Percentiles rank a stretch among this genome's conserved stretches.
phyloP scores from a whole-genome alignment of 2,797 vertebrate species.

The Ptychobarbus kaznakovi region DNA sequence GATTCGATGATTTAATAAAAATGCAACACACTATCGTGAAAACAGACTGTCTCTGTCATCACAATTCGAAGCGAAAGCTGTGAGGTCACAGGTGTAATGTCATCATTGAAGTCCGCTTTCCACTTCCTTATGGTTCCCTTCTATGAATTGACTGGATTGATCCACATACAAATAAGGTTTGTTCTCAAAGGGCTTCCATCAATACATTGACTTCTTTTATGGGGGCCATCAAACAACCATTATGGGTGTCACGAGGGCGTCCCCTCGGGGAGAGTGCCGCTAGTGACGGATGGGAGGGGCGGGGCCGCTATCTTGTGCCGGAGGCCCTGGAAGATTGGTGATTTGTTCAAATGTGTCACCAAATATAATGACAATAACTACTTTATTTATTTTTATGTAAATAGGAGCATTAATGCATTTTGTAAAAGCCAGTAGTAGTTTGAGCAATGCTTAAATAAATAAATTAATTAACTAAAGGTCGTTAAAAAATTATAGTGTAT shows the following conservation, averaged over 20 bases:
- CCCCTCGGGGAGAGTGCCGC: slow-evolving; percentile 76
- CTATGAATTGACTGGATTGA: slow-evolving; percentile 89
- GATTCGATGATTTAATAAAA: slow-evolving; percentile 79
- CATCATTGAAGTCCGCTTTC: slow-evolving; percentile 64
- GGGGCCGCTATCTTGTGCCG: slow-evolving; percentile 68
- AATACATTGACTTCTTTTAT: slow-evolving; percentile 98
- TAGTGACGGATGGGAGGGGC: slow-evolving; percentile 79
- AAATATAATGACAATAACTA: slow-evolving; percentile 29
- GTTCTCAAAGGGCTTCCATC: slow-evolving; percentile 84
- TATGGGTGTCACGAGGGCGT: slow-evolving; percentile 81
- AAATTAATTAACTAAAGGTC: neutral
- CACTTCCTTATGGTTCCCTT: slow-evolving; percentile 63
- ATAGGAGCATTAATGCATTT: slow-evolving; percentile 12
- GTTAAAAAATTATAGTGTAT: neutral
- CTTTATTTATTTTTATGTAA: slow-evolving; percentile 38
- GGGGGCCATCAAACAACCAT: slow-evolving; percentile 95
- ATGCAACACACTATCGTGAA: slow-evolving; percentile 75
- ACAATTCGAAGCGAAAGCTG: slow-evolving; percentile 56
- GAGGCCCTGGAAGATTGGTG: slow-evolving; percentile 60
- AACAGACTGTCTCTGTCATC: slow-evolving; percentile 76
- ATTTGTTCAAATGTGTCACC: slow-evolving; percentile 61
- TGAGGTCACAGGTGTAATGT: slow-evolving; percentile 78
- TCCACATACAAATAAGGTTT: slow-evolving; percentile 85
- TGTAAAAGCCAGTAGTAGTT: neutral
- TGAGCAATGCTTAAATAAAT: neutral